Evolutionary conservation across 2,888 invertebrate species (phyloP).

Genomic region (Aproaerema taeniolella): DNA sequence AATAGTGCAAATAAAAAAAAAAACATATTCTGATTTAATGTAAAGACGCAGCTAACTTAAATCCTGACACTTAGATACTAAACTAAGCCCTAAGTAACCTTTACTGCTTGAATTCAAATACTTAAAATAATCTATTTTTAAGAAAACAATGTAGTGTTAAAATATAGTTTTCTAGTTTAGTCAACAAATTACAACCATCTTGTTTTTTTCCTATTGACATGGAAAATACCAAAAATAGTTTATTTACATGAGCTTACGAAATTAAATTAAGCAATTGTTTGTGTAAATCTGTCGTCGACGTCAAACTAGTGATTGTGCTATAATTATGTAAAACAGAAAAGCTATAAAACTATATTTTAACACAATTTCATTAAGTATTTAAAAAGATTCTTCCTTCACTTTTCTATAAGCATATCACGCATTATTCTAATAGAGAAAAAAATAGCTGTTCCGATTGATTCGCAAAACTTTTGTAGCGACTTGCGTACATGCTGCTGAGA

Average conservation of each 20-base stretch:
- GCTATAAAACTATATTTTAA: constrained; percentile 48
- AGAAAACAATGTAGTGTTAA: constrained; percentile 57
- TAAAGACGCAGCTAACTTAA: no score
- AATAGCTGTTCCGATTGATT: constrained; percentile 40
- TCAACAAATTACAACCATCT: no score
- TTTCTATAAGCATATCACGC: constrained; percentile 65
- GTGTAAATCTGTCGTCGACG: no score
- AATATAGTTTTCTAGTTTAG: constrained; percentile 41
- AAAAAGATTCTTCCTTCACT: constrained; percentile 52
- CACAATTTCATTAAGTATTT: constrained; percentile 31
- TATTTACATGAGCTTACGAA: no score
- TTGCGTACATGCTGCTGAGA: neutral
- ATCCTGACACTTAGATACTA: no score
- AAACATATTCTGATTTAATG: no score
- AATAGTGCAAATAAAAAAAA: no score
- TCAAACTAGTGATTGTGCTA: no score
- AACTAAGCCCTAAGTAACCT: constrained; percentile 34
- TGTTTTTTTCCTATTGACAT: no score
- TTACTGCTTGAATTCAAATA: constrained; percentile 58
- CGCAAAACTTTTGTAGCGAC: neutral
- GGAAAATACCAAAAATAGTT: no score
- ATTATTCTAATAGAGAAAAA: constrained; percentile 30
- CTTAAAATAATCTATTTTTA: constrained; percentile 39
- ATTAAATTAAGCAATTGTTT: no score
- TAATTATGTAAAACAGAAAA: no score